A percentile compares a stretch with the other conserved stretches of the same genome.
Evolutionary conservation across 2,888 invertebrate genomes (phyloP).

Genomic region (Troides aeacus): DNA sequence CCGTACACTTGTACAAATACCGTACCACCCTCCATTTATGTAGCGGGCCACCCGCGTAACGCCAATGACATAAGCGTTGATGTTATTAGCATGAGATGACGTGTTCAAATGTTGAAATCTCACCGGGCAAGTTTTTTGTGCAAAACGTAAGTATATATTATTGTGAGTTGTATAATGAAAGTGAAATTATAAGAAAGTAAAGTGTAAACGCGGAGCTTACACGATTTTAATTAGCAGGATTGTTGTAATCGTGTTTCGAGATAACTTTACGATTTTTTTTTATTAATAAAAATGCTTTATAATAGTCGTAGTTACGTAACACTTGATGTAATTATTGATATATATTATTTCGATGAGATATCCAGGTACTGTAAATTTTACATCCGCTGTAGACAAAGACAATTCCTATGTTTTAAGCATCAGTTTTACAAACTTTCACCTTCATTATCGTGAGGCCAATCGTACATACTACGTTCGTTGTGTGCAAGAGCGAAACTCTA

Average conservation of each 20-base stretch:
- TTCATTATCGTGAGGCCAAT: too few species aligned
- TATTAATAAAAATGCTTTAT: too few species aligned
- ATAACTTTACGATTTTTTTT: too few species aligned
- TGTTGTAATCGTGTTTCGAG: background rate
- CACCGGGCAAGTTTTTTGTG: conserved; percentile 23
- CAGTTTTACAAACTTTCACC: too few species aligned
- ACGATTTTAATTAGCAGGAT: background rate
- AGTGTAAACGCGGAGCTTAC: background rate
- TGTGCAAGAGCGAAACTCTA: too few species aligned
- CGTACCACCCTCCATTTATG: background rate
- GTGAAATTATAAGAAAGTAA: background rate
- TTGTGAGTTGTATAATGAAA: background rate
- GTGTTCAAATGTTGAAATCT: conserved; percentile 6
- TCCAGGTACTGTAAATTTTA: too few species aligned
- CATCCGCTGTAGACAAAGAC: too few species aligned
- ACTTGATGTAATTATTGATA: too few species aligned
- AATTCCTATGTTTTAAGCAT: too few species aligned
- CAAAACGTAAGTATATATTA: background rate
- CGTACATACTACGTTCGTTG: too few species aligned
- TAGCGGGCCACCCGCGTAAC: conserved; percentile 10
- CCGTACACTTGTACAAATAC: background rate
- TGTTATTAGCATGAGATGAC: conserved; percentile 29
- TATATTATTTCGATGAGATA: too few species aligned
- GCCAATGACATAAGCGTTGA: conserved; percentile 30
- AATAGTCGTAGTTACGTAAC: too few species aligned